A percentile compares a stretch with the other conserved stretches of the same genome.
Evolutionary conservation across 1,140 invertebrate genomes (phyloP).

Genomic region (Brachionus calyciflorus): DNA sequence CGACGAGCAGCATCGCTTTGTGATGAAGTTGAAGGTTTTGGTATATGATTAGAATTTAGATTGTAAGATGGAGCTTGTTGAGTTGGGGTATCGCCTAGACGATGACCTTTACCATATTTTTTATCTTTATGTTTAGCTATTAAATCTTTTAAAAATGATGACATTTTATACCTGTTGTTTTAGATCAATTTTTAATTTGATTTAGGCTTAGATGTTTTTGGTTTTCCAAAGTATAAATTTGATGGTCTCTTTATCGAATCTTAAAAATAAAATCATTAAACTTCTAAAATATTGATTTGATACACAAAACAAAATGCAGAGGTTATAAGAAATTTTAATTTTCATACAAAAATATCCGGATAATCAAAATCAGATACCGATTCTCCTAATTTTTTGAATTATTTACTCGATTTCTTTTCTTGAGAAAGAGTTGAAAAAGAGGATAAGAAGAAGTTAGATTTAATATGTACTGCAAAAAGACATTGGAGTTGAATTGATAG

Average conservation of each 20-base stretch:
- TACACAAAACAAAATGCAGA: too few species aligned
- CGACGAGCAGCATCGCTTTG: slow-evolving; percentile 13
- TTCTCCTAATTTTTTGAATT: too few species aligned
- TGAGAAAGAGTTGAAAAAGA: too few species aligned
- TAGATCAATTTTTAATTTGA: background rate
- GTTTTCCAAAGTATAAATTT: background rate
- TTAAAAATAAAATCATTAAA: slow-evolving; percentile 16
- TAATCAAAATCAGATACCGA: too few species aligned
- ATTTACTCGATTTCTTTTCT: too few species aligned
- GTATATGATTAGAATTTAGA: background rate
- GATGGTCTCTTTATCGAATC: background rate
- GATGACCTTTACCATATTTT: slow-evolving; percentile 46
- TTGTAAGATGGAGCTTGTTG: background rate
- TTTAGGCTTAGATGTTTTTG: background rate
- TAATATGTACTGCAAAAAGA: too few species aligned
- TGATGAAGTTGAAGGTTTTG: background rate
- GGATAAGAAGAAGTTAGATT: too few species aligned
- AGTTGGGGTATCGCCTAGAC: slow-evolving; percentile 4
- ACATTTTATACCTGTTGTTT: background rate
- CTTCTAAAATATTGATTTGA: background rate
- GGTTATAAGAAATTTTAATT: too few species aligned
- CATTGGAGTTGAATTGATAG: too few species aligned
- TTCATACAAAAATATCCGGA: too few species aligned
- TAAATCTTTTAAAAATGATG: slow-evolving; percentile 25
- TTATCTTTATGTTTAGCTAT: slow-evolving; percentile 39